Evolutionary conservation across 2,888 invertebrate genomes (phyloP).

Genomic region (Lithophane semibrunnea): DNA sequence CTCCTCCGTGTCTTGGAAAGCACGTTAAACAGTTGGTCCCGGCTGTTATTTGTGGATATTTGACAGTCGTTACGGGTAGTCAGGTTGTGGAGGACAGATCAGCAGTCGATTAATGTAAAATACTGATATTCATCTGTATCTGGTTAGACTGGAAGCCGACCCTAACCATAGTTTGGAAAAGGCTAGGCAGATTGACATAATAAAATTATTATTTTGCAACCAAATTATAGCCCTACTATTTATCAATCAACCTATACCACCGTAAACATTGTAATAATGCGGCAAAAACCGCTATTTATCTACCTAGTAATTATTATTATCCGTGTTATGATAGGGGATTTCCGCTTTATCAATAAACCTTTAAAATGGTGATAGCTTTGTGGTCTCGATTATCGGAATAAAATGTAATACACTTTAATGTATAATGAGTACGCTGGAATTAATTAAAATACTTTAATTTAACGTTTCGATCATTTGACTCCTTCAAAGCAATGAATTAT

Average conservation of each 20-base stretch:
- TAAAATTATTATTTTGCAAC: too few relatives aligned
- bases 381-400: slow-evolving; percentile 16
- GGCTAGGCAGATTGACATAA: not conserved
- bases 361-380: slow-evolving; percentile 12
- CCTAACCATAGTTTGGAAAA: too few relatives aligned
- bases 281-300: not conserved
- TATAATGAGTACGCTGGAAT: slow-evolving; percentile 8
- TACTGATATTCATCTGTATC: too few relatives aligned
- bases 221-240: not conserved
- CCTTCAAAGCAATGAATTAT: not conserved
- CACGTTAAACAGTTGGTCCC: too few relatives aligned
- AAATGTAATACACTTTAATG: slow-evolving; percentile 2
- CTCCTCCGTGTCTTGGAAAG: too few relatives aligned
- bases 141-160: too few relatives aligned
- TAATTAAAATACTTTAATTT: slow-evolving; percentile 16
- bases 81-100: too few relatives aligned
- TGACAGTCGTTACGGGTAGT: too few relatives aligned
- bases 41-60: too few relatives aligned
- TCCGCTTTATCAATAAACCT: slow-evolving; percentile 20
- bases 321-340: not conserved
- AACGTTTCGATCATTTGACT: not conserved
- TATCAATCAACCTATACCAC: not conserved
- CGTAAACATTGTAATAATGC: not conserved
- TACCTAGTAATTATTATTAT: not conserved
- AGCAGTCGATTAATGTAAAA: too few relatives aligned